Conservation (phyloP, 1,140 invertebrate genomes). For the Parapsyche elsis region DNA sequence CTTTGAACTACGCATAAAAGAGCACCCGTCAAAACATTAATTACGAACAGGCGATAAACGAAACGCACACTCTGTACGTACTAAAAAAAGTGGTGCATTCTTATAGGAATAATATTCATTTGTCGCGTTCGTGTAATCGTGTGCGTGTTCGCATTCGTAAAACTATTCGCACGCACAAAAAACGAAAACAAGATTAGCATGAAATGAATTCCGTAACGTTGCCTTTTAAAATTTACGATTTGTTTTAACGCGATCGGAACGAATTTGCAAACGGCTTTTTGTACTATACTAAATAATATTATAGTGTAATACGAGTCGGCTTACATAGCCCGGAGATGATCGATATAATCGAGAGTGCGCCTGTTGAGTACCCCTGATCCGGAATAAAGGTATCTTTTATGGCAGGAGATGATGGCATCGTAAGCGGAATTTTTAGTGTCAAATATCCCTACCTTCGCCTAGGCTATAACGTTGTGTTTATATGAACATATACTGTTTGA, state of each 20-base stretch:
- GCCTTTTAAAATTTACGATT: slow-evolving; percentile 12
- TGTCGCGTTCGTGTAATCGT: neutral
- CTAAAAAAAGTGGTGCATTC: no score
- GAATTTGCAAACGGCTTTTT: neutral
- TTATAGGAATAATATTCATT: neutral
- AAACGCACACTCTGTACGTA: neutral
- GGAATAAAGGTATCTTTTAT: neutral
- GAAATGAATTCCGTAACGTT: slow-evolving; percentile 15
- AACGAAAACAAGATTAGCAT: slow-evolving; percentile 12
- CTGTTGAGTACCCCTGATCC: neutral
- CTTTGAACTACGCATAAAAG: neutral
- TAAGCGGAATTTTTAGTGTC: slow-evolving; percentile 38
- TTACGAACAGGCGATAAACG: neutral
- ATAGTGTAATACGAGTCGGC: neutral
- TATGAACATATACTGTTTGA: neutral
- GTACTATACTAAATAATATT: neutral
- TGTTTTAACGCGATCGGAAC: slow-evolving; percentile 6
- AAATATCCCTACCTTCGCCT: neutral
- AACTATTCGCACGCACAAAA: neutral
- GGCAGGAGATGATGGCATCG: slow-evolving; percentile 18
- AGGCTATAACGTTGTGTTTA: slow-evolving; percentile 13
- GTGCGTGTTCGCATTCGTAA: slow-evolving; percentile 12
- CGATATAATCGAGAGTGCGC: neutral
- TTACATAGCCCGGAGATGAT: neutral
- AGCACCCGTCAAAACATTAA: neutral